Conservation (phyloP, 64 coral and sea anemone species). For the Anthopleura sola region DNA sequence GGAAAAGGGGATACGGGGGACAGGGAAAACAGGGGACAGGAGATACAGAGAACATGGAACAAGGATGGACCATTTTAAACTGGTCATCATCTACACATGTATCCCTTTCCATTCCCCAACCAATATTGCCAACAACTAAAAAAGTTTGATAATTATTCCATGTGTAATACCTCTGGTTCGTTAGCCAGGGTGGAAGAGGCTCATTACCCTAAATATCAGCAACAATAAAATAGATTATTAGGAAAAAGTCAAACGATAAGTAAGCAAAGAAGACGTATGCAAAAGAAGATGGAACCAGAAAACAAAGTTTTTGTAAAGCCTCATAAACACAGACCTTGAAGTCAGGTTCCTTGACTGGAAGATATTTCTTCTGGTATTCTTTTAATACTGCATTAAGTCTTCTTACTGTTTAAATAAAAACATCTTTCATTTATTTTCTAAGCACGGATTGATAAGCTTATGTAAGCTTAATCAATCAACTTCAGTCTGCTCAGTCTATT, state of each 20-base stretch:
- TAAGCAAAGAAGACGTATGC: background rate
- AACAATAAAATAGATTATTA: background rate
- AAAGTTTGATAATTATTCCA: no score
- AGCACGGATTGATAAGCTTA: no score
- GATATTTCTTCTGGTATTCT: slow-evolving; percentile 90
- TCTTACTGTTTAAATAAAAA: slow-evolving; percentile 42
- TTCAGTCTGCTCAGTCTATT: no score
- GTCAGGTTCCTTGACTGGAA: slow-evolving; percentile 77
- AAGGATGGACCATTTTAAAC: no score
- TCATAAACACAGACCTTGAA: slow-evolving; percentile 31
- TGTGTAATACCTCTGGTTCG: slow-evolving; percentile 66
- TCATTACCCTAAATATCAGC: slow-evolving; percentile 44
- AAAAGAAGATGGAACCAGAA: background rate
- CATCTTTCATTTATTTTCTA: background rate
- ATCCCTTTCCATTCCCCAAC: no score
- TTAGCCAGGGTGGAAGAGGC: slow-evolving; percentile 91
- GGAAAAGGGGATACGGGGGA: no score
- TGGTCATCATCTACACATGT: no score
- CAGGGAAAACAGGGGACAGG: no score
- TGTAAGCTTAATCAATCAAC: no score
- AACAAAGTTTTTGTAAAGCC: slow-evolving; percentile 1
- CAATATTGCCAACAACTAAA: no score
- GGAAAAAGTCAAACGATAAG: background rate
- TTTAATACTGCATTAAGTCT: slow-evolving; percentile 83
- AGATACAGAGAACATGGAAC: no score